Conservation (phyloP, 2,888 invertebrate species). For the Hypomecis atomaria region DNA sequence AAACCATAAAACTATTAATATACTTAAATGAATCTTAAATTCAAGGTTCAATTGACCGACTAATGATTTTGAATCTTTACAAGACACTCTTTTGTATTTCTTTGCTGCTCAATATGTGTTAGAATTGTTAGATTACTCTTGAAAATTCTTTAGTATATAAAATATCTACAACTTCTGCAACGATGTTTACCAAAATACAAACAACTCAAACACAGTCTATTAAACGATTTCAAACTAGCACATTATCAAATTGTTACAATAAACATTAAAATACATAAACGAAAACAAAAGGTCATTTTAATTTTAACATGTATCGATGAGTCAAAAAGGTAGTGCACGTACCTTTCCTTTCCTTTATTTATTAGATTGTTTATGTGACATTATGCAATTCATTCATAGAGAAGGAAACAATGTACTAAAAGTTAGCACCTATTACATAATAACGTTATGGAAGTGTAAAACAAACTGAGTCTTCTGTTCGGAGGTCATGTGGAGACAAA, state of each 20-base stretch:
- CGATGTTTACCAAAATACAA: too few species aligned
- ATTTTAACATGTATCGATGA: not conserved
- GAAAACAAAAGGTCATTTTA: conserved; percentile 12
- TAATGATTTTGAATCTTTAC: too few species aligned
- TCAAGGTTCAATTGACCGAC: too few species aligned
- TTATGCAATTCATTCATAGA: conserved; percentile 39
- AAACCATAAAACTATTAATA: too few species aligned
- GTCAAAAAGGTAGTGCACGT: not conserved
- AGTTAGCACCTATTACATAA: conserved; percentile 38
- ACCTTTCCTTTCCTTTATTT: conserved; percentile 42
- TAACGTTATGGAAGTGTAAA: conserved; percentile 48
- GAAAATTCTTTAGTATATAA: too few species aligned
- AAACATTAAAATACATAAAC: conserved; percentile 1
- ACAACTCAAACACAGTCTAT: too few species aligned
- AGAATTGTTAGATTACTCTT: too few species aligned
- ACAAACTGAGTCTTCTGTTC: conserved; percentile 49
- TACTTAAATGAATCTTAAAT: too few species aligned
- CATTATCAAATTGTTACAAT: not conserved
- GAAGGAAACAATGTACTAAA: conserved; percentile 46
- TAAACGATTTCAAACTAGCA: too few species aligned
- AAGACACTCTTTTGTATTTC: too few species aligned
- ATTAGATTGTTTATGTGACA: conserved; percentile 40
- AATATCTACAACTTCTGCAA: too few species aligned
- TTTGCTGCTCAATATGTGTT: too few species aligned
- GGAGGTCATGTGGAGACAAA: conserved; percentile 21